Conservation (phyloP, 2,888 invertebrate genomes). For the Heliconius erato region DNA sequence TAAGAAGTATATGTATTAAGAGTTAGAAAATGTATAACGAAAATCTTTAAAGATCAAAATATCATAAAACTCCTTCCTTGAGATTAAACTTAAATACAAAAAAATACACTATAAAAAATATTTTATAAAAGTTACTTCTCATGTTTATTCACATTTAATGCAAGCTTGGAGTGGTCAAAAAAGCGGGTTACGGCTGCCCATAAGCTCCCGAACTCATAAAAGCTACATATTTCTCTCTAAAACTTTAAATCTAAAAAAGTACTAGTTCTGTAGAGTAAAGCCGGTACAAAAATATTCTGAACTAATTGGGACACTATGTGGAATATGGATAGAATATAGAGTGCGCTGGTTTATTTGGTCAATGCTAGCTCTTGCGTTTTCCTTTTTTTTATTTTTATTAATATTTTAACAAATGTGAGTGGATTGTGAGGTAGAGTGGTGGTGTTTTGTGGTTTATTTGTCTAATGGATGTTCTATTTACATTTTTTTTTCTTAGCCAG, state of each 20-base stretch:
- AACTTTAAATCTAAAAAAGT: slow-evolving; percentile 22
- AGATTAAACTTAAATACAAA: no score
- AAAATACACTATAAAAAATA: background rate
- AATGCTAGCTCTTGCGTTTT: background rate
- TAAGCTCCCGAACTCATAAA: slow-evolving; percentile 2
- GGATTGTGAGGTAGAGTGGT: no score
- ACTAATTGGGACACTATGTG: slow-evolving; percentile 13
- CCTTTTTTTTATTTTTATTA: background rate
- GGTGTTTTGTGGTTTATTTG: background rate
- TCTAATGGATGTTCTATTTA: background rate
- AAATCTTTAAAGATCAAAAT: no score
- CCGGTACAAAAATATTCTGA: slow-evolving; percentile 16
- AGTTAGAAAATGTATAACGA: no score
- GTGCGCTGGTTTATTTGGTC: background rate
- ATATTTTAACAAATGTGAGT: background rate
- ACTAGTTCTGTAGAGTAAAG: slow-evolving; percentile 7
- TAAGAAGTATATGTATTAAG: no score
- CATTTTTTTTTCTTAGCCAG: no score
- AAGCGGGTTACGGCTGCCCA: background rate
- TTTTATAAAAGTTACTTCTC: background rate
- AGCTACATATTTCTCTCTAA: slow-evolving; percentile 8
- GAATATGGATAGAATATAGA: slow-evolving; percentile 7
- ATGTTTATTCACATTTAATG: background rate
- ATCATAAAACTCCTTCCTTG: no score
- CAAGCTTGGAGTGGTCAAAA: background rate